A percentile compares a stretch with the other conserved stretches of the same genome.
Conservation (phyloP, 2,888 invertebrate species). For the Rhamphomyia laevipes region DNA sequence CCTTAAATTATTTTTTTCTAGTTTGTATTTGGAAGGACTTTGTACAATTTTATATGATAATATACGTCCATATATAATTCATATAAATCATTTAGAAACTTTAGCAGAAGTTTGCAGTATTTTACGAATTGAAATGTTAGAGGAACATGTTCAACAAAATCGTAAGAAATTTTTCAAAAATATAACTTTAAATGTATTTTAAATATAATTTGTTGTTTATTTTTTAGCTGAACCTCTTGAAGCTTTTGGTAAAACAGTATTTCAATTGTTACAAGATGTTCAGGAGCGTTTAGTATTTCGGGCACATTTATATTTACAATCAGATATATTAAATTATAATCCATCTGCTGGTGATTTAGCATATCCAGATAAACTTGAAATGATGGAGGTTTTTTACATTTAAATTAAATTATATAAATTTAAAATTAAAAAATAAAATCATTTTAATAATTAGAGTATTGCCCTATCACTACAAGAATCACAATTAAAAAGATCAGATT, state of each 20-base stretch:
- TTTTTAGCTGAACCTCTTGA: slow-evolving; percentile 51
- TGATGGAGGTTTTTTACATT: slow-evolving; percentile 70
- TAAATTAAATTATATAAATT: not conserved
- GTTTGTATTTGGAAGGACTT: slow-evolving; percentile 70
- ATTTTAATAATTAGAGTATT: slow-evolving; percentile 43
- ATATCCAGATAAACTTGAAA: slow-evolving; percentile 92
- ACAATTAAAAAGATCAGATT: slow-evolving; percentile 48
- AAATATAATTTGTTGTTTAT: slow-evolving; percentile 4
- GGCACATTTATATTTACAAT: slow-evolving; percentile 84
- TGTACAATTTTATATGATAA: slow-evolving; percentile 86
- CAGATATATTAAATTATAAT: slow-evolving; percentile 77
- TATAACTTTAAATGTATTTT: slow-evolving; percentile 1
- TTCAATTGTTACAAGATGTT: slow-evolving; percentile 82
- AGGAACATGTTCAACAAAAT: slow-evolving; percentile 78
- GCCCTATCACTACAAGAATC: slow-evolving; percentile 52
- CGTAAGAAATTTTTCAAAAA: slow-evolving; percentile 41
- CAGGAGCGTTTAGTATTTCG: slow-evolving; percentile 94
- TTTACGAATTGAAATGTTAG: slow-evolving; percentile 79
- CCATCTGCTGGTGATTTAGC: slow-evolving; percentile 93
- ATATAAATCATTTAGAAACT: slow-evolving; percentile 95
- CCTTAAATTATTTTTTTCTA: slow-evolving; percentile 21
- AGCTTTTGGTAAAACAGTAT: slow-evolving; percentile 65
- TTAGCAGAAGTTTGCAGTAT: slow-evolving; percentile 93
- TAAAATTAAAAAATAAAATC: slow-evolving; percentile 1
- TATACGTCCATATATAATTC: slow-evolving; percentile 85